phyloP scores from a whole-genome alignment of 2,888 invertebrate genomes.

The Netelia inedita region DNA sequence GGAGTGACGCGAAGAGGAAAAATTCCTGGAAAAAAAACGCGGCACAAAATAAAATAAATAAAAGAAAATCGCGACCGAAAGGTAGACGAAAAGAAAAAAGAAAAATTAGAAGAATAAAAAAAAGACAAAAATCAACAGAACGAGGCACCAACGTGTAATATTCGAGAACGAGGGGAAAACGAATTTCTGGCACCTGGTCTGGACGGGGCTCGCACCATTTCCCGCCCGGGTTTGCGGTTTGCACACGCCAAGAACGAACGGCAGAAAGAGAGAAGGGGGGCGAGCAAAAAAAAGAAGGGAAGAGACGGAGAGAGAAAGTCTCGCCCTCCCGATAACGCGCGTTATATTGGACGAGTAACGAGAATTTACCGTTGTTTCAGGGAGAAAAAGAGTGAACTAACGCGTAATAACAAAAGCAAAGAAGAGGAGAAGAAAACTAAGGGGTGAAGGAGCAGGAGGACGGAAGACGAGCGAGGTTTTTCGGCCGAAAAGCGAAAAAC shows the following conservation, averaged over 20 bases:
- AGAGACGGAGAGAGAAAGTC: slow-evolving; percentile 19
- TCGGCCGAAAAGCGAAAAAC: slow-evolving; percentile 41
- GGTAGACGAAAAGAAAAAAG: slow-evolving; percentile 35
- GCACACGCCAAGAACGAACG: neutral
- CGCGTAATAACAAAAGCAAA: slow-evolving; percentile 22
- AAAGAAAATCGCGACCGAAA: slow-evolving; percentile 66
- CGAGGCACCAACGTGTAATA: slow-evolving; percentile 4
- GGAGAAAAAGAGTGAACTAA: slow-evolving; percentile 32
- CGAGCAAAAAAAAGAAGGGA: slow-evolving; percentile 56
- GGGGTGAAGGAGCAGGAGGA: slow-evolving; percentile 35
- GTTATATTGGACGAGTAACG: slow-evolving; percentile 65
- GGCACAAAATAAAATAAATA: slow-evolving; percentile 47
- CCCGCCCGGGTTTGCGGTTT: slow-evolving; percentile 22
- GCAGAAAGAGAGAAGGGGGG: neutral
- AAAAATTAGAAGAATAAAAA: slow-evolving; percentile 18
- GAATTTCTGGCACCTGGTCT: slow-evolving; percentile 67
- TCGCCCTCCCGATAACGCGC: slow-evolving; percentile 54
- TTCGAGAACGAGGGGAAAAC: slow-evolving; percentile 23
- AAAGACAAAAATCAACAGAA: neutral
- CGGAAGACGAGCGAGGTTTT: slow-evolving; percentile 48
- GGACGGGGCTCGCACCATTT: slow-evolving; percentile 51
- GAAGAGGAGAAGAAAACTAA: slow-evolving; percentile 24
- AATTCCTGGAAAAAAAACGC: slow-evolving; percentile 25
- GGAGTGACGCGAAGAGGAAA: slow-evolving; percentile 59
- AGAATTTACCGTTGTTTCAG: slow-evolving; percentile 61